Percentiles rank a stretch among this genome's conserved stretches.
Evolutionary conservation across 2,888 invertebrate genomes (phyloP).

Genomic region (Mechanitis messenoides): DNA sequence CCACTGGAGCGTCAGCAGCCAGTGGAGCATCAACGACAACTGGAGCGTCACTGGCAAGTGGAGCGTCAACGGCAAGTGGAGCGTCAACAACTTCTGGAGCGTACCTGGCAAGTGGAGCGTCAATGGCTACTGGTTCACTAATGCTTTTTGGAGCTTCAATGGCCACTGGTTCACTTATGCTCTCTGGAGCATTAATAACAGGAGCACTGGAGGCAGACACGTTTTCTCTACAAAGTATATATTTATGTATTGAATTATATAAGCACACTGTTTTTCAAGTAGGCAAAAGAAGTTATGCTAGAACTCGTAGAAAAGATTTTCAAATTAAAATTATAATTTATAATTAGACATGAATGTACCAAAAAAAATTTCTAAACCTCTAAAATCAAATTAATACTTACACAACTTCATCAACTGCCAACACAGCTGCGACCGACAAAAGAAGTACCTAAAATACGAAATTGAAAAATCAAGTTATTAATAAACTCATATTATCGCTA

Average conservation of each 20-base stretch:
- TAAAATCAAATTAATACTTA: conserved; percentile 30
- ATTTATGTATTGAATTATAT: not conserved
- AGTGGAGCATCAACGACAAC: too few species aligned
- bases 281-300: conserved; percentile 31
- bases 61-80: too few species aligned
- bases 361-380: not conserved
- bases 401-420: conserved; percentile 49
- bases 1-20: too few species aligned
- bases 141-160: not conserved
- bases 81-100: too few species aligned
- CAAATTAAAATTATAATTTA: conserved; percentile 8
- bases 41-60: too few species aligned
- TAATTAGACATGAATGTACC: not conserved
- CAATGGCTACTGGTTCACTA: conserved; percentile 3
- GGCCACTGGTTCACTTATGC: conserved; percentile 5
- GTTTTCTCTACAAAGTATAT: conserved; percentile 1
- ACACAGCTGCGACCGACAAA: conserved; percentile 50
- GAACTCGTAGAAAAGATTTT: conserved; percentile 28
- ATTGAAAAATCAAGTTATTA: conserved; percentile 6
- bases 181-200: not conserved
- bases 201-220: too few species aligned
- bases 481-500: not conserved
- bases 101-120: too few species aligned
- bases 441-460: conserved; percentile 49
- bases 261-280: conserved; percentile 13